Base-by-base conservation (phyloP, 2,113 vertebrate species). In the Colaptes auratus region DNA sequence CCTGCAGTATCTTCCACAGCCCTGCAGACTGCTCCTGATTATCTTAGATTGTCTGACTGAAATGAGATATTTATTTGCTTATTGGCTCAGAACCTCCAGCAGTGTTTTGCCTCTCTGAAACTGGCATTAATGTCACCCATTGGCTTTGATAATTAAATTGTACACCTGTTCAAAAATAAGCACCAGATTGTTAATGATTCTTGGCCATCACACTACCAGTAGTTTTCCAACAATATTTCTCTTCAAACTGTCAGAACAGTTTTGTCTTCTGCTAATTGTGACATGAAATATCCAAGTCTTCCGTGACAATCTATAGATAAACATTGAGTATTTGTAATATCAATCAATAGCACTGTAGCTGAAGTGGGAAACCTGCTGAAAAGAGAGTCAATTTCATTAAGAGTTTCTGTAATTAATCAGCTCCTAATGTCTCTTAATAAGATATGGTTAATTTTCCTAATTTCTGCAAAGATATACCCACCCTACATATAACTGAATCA, bases 161-260 rank as follows among this genome's bases (percentile, higher is more conserved):
- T 94, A 96, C 96, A 97, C 94, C 96, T 96, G 96, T 93, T 96
- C 89, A 95, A 93, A 93, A 95, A 96, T 94, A 97, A 95, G 93
- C 89, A 95, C 91, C 96, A 97, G 97, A 97, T 96, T 96, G 95
- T 95, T 97, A 97, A 97, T 95, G 96, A 88, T 95, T 96, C 78
- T 96, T 96, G 93, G 91, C 91, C 65, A 82, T 77, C 78, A 77
- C 33, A 75, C 48, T 89, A 48, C 67, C 59, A 9, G 65, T 96
- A 82, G 48, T 94, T 96, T 90, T 95, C 92, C 92, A 96, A 84
- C 78, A 93, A 91, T 94, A 95, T 95, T 97, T 97, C 92, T 95
- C 89, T 95, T 90, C 83, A 89, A 95, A 97, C 96, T 95, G 90
- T 82, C 74, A 75, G 90, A 88, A 78, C 13, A 0, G 83, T 96